phyloP scores from a whole-genome alignment of 1,140 invertebrate species.

The Leptinotarsa lineolata region DNA sequence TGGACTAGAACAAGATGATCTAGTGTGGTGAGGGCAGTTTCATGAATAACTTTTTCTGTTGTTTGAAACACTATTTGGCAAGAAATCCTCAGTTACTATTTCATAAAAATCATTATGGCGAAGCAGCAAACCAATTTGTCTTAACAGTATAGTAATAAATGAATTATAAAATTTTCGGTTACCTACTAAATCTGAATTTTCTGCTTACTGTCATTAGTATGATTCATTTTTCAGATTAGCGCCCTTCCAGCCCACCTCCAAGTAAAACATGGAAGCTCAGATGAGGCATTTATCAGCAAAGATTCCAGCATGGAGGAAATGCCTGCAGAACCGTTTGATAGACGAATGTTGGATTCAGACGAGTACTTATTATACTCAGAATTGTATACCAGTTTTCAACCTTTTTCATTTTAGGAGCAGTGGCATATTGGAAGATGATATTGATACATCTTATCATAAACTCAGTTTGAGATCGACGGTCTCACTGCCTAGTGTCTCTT shows the following conservation, averaged over 20 bases:
- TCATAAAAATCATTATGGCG: no score
- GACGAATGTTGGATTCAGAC: constrained; percentile 49
- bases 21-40: no score
- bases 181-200: no score
- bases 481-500: constrained; percentile 47
- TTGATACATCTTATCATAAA: constrained; percentile 53
- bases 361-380: constrained; percentile 48
- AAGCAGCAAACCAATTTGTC: no score
- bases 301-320: constrained; percentile 65
- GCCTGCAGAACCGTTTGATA: constrained; percentile 43
- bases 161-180: no score
- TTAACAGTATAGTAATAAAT: no score
- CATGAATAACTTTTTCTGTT: no score
- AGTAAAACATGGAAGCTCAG: constrained; percentile 47
- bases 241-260: constrained; percentile 34
- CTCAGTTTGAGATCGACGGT: constrained; percentile 45
- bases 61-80: no score
- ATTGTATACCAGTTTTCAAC: neutral
- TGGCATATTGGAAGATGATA: constrained; percentile 63
- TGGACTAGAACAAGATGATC: no score
- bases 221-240: constrained; percentile 18
- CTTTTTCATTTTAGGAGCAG: constrained; percentile 58
- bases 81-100: no score
- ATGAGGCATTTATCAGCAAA: constrained; percentile 60
- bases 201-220: no score